Base-by-base conservation (phyloP, 2,888 invertebrate genomes). In the Iselma pallidipennis region DNA sequence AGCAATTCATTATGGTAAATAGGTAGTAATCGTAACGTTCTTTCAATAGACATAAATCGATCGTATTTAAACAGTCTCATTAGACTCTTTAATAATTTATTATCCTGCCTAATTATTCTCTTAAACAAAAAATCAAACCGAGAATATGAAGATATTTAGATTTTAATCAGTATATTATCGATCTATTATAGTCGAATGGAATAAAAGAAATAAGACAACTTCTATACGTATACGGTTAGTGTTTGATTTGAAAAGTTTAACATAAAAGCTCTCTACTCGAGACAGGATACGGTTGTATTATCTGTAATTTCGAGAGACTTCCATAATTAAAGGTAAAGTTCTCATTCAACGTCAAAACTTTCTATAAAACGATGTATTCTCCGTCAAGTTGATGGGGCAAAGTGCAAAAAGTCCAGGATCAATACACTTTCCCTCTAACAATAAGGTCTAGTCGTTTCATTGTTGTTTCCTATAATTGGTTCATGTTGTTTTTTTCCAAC, bases 1-100 rank as follows among this genome's bases (percentile, higher is more conserved):
- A 61, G 65, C 65, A 63, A 63, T 63, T 63, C 63, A 63, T 63
- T 63, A 63, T 63, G 63, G 57, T 57, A 63, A 63, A 59, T 56
- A 63, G 59, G 23, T 57, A 42, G 63, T 59, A 63, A 63, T 63
- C 63, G 63, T 57, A 52, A 54, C 37, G 49, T 63, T 56, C 42
- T 59, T 55, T 56, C 59, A 42, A 23, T 28, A 49, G 14, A 26
- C 55, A 55, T 49, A 14, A 45, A 45, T 45, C 55, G 55, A 53
- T 55, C 58, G 45, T 52, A 58, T 42, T 51, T 28, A 50, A 63
- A 63, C 59, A 49, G 63, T 58, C 59, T 63, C 63, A 63, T 63
- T 63, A 59, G 49, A 51, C 29, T 14, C 19, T n/a, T n/a, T 26
- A 12, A 31, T 19, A 31, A 51, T 51, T 51, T 51, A 51, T 51